Percentiles rank a stretch among this genome's conserved stretches.
Evolutionary conservation across 1,140 invertebrate species (phyloP).

Genomic region (Zaprionus taronus): DNA sequence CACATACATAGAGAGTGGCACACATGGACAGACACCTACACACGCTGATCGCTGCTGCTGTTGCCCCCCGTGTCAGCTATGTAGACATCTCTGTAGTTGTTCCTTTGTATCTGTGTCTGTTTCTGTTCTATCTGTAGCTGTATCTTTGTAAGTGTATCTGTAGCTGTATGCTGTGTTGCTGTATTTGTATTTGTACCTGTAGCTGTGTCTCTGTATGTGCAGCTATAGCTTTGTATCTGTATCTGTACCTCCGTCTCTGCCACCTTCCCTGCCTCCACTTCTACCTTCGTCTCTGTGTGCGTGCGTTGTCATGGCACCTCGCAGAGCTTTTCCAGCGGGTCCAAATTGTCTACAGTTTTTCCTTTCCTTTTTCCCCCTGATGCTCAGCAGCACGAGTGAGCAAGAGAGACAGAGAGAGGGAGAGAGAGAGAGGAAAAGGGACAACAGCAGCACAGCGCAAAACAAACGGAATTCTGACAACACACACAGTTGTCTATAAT

Average conservation of each 20-base stretch:
- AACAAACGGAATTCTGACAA: slow-evolving; percentile 53
- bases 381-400: not conserved
- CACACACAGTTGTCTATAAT: slow-evolving; percentile 74
- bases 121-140: not conserved
- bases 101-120: slow-evolving; percentile 9
- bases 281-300: not conserved
- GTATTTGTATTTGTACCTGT: slow-evolving; percentile 9
- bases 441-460: slow-evolving; percentile 26
- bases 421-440: not conserved
- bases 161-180: slow-evolving; percentile 5
- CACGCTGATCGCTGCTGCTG: slow-evolving; percentile 56
- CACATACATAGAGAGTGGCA: slow-evolving; percentile 15
- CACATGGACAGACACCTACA: slow-evolving; percentile 40
- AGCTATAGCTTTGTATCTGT: slow-evolving; percentile 6
- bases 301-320: slow-evolving; percentile 68
- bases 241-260: slow-evolving; percentile 3
- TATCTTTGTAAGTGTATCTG: slow-evolving; percentile 17
- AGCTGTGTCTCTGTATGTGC: slow-evolving; percentile 9
- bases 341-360: slow-evolving; percentile 47
- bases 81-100: not conserved
- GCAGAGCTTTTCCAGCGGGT: slow-evolving; percentile 50
- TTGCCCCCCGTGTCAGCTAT: slow-evolving; percentile 1
- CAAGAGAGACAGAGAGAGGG: not conserved
- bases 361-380: slow-evolving; percentile 7
- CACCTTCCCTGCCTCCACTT: too few species aligned